Evolutionary conservation across 2,888 invertebrate genomes (phyloP).

Genomic region (Drosophila pegasa): DNA sequence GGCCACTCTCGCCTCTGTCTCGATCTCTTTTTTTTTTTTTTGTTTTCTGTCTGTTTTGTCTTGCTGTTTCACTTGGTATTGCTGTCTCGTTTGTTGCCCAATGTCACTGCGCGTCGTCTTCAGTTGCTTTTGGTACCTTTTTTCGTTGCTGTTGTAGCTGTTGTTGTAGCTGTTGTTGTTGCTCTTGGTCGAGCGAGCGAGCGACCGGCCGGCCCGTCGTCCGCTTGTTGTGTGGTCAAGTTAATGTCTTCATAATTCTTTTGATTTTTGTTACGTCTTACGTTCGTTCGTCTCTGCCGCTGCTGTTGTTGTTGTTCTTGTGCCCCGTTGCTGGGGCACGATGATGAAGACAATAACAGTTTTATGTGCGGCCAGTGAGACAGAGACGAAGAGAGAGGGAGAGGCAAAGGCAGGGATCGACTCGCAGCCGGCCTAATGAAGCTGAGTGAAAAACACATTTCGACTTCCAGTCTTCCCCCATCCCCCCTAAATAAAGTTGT

Average conservation of each 20-base stretch:
- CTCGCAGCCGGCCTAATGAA: constrained; percentile 66
- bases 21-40: constrained; percentile 3
- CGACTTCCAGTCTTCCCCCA: constrained; percentile 47
- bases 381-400: constrained; percentile 19
- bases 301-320: constrained; percentile 33
- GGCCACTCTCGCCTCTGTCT: constrained; percentile 36
- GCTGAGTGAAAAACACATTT: constrained; percentile 66
- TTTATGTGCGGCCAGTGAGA: constrained; percentile 67
- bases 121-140: constrained; percentile 60
- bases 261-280: constrained; percentile 68
- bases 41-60: constrained; percentile 15
- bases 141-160: constrained; percentile 22
- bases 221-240: constrained; percentile 80
- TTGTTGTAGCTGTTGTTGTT: constrained; percentile 31
- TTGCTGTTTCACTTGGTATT: constrained; percentile 20
- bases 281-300: constrained; percentile 37
- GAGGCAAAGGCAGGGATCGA: constrained; percentile 37
- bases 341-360: constrained; percentile 79
- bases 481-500: constrained; percentile 36
- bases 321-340: constrained; percentile 64
- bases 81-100: constrained; percentile 46
- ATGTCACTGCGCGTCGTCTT: constrained; percentile 55
- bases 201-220: constrained; percentile 34
- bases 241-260: constrained; percentile 83
- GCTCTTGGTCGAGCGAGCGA: constrained; percentile 36